Evolutionary conservation across 2,888 invertebrate species (phyloP).

Genomic region (Doris montereyensis): DNA sequence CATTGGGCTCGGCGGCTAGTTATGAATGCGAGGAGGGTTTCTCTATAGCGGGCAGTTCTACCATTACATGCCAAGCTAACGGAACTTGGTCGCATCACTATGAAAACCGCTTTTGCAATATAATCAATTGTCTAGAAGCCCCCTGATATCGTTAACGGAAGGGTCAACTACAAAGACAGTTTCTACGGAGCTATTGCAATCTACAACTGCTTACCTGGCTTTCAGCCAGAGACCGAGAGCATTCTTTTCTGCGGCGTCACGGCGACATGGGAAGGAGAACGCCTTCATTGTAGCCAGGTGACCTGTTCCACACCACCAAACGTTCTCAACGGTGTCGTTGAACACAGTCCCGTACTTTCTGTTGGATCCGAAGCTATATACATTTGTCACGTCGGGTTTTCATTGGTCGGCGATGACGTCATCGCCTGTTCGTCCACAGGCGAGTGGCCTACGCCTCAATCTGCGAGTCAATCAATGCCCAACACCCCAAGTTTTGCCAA

Average conservation of each 20-base stretch:
- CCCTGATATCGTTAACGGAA: conserved; percentile 40
- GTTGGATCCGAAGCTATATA: conserved; percentile 31
- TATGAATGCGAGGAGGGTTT: conserved; percentile 48
- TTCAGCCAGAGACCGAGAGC: conserved; percentile 9
- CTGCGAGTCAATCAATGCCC: conserved; percentile 61
- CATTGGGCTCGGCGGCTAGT: conserved; percentile 22
- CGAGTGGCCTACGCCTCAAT: conserved; percentile 59
- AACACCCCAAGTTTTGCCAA: conserved; percentile 25
- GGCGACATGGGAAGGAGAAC: conserved; percentile 31
- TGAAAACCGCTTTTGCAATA: too few species aligned
- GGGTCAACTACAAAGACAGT: not conserved
- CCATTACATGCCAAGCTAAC: conserved; percentile 44
- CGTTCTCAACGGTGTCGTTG: conserved; percentile 20
- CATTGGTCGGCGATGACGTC: conserved; percentile 46
- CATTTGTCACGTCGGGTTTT: conserved; percentile 42
- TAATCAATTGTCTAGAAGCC: too few species aligned
- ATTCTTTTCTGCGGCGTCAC: conserved; percentile 52
- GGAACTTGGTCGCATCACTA: too few species aligned
- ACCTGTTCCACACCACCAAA: conserved; percentile 41
- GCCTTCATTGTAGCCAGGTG: conserved; percentile 40
- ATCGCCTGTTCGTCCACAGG: conserved; percentile 61
- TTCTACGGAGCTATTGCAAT: not conserved
- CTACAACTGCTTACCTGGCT: not conserved
- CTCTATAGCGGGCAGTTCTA: conserved; percentile 43
- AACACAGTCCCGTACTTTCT: not conserved